These are phyloP conservation scores for Dicycla oo DNA, from an alignment of 2,888 invertebrate species.

Conservation along the genomic window DNA sequence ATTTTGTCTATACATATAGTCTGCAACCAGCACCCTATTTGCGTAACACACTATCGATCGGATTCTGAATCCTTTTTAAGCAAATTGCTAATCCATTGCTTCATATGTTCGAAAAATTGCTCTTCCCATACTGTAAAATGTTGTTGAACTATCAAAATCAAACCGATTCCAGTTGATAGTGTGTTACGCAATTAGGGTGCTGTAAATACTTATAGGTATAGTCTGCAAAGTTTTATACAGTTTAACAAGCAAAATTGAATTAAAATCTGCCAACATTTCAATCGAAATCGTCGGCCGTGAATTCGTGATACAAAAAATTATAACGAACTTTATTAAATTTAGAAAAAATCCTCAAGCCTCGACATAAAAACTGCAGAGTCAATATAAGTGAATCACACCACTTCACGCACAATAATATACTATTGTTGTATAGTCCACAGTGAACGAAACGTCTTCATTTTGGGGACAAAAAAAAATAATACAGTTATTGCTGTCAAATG, in stretches of 20 bases:
- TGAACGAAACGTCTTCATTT: slow-evolving; percentile 85
- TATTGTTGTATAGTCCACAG: slow-evolving; percentile 77
- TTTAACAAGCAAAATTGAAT: not conserved
- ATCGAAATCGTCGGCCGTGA: slow-evolving; percentile 14
- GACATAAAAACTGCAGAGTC: slow-evolving; percentile 63
- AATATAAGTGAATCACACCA: slow-evolving; percentile 71
- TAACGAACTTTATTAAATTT: slow-evolving; percentile 52
- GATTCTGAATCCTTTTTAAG: too few species aligned
- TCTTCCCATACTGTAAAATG: too few species aligned
- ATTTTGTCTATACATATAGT: not conserved
- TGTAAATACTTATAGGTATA: too few species aligned
- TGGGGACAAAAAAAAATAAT: slow-evolving; percentile 83
- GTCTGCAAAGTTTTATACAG: too few species aligned
- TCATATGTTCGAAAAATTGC: too few species aligned
- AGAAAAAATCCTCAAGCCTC: slow-evolving; percentile 55
- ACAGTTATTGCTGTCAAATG: slow-evolving; percentile 89
- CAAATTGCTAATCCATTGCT: too few species aligned
- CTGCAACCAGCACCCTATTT: too few species aligned
- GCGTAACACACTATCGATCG: too few species aligned
- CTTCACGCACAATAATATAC: slow-evolving; percentile 74
- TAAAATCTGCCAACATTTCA: slow-evolving; percentile 11
- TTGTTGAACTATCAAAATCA: too few species aligned
- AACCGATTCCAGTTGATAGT: too few species aligned
- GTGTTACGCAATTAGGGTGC: too few species aligned
- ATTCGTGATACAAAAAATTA: slow-evolving; percentile 40